Conservation (phyloP, 2,888 invertebrate species). For the Drosophila anceps region DNA sequence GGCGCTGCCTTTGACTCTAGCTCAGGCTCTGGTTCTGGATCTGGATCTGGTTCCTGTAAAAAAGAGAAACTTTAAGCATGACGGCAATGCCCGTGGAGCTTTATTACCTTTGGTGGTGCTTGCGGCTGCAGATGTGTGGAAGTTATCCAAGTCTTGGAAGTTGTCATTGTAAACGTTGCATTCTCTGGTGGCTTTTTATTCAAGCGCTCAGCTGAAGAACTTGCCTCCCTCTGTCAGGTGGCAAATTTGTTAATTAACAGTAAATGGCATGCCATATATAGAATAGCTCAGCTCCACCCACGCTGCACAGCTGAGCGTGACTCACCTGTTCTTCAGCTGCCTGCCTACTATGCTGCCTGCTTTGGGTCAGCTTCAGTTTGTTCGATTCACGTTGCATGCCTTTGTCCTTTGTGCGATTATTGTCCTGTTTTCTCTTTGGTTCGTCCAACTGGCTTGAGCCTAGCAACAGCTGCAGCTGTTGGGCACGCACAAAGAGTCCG, state of each 20-base stretch:
- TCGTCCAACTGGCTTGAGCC: slow-evolving; percentile 58
- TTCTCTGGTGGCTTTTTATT: slow-evolving; percentile 29
- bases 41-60: not conserved
- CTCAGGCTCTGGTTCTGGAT: not conserved
- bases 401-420: slow-evolving; percentile 40
- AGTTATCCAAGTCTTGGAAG: slow-evolving; percentile 35
- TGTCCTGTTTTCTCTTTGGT: slow-evolving; percentile 18
- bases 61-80: not conserved
- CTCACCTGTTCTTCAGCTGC: slow-evolving; percentile 61
- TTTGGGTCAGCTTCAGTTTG: slow-evolving; percentile 27
- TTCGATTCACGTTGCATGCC: slow-evolving; percentile 66
- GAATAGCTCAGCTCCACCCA: not conserved
- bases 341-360: slow-evolving; percentile 29
- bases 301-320: not conserved
- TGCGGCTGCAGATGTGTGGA: slow-evolving; percentile 20
- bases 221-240: slow-evolving; percentile 18
- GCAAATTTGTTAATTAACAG: not conserved
- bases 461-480: slow-evolving; percentile 89
- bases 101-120: not conserved
- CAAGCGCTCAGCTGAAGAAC: slow-evolving; percentile 26
- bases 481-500: slow-evolving; percentile 97
- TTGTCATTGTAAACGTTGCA: slow-evolving; percentile 21
- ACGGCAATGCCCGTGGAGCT: fast-evolving
- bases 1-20: not conserved
- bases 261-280: not conserved